phyloP scores from a whole-genome alignment of 2,113 vertebrate species.

The Indicator indicator region DNA sequence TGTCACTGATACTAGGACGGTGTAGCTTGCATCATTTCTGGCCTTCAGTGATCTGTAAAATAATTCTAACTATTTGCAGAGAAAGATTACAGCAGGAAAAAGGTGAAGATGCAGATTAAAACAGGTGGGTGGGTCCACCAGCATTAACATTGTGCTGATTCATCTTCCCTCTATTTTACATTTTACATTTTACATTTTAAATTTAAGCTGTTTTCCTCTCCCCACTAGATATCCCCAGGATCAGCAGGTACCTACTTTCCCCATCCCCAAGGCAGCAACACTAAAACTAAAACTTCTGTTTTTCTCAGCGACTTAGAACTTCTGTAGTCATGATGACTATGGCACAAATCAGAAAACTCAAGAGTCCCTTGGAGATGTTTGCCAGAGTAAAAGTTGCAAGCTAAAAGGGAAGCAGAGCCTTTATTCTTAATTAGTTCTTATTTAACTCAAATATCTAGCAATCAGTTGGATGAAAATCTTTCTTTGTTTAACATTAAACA shows the following conservation, averaged over 20 bases:
- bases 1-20: slow-evolving; percentile 10
- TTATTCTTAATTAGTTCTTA: slow-evolving; percentile 49
- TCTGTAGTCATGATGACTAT: background rate
- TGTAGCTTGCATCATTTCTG: slow-evolving; percentile 13
- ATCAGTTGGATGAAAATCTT: slow-evolving; percentile 57
- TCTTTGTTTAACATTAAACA: slow-evolving; percentile 58
- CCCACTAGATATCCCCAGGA: background rate
- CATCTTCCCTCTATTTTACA: background rate
- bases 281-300: background rate
- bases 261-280: background rate
- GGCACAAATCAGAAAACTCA: background rate
- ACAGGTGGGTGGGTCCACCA: background rate
- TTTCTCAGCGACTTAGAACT: background rate
- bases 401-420: background rate
- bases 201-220: background rate
- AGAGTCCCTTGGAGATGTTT: background rate
- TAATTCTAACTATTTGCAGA: background rate
- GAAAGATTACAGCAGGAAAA: background rate
- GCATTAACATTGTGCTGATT: slow-evolving; percentile 7
- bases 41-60: background rate
- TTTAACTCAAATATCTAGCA: slow-evolving; percentile 51
- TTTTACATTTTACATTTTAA: background rate
- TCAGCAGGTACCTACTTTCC: background rate
- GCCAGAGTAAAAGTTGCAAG: background rate
- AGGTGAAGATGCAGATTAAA: background rate